Conservation (phyloP, 1,140 invertebrate species). For the Lamellibrachia luymesi region DNA sequence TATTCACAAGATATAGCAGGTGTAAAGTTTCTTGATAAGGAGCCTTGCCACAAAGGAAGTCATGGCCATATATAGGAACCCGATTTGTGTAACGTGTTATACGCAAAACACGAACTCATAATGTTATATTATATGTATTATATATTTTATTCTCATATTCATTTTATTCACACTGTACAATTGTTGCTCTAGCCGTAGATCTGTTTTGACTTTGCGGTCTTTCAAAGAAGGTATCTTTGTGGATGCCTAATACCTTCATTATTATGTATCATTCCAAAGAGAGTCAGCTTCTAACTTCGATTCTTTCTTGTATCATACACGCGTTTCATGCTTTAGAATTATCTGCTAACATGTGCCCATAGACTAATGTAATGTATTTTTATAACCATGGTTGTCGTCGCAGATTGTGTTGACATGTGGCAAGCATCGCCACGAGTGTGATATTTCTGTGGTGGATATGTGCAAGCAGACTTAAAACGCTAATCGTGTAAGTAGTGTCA, state of each 20-base stretch:
- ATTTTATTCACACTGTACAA: not conserved
- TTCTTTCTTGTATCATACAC: not conserved
- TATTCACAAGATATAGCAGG: not conserved
- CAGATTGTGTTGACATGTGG: not conserved
- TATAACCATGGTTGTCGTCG: not conserved
- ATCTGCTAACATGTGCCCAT: not conserved
- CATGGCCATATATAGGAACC: not conserved
- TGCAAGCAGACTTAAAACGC: not conserved
- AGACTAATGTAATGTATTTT: slow-evolving; percentile 1
- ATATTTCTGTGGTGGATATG: not conserved
- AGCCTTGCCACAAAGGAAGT: not conserved
- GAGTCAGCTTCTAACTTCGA: too few relatives aligned
- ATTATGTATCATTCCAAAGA: too few relatives aligned
- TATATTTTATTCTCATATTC: slow-evolving; percentile 2
- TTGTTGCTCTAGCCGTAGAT: not conserved
- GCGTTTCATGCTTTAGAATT: not conserved
- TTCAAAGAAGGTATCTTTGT: not conserved
- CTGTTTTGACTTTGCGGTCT: not conserved
- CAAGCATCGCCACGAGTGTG: not conserved
- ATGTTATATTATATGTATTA: not conserved
- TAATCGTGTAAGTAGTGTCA: not conserved
- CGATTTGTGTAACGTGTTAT: not conserved
- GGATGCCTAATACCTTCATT: too few relatives aligned
- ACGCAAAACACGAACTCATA: not conserved
- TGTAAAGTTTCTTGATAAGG: not conserved